Base-by-base conservation (phyloP, 2,797 vertebrate species). In the Galaxias olidus region DNA sequence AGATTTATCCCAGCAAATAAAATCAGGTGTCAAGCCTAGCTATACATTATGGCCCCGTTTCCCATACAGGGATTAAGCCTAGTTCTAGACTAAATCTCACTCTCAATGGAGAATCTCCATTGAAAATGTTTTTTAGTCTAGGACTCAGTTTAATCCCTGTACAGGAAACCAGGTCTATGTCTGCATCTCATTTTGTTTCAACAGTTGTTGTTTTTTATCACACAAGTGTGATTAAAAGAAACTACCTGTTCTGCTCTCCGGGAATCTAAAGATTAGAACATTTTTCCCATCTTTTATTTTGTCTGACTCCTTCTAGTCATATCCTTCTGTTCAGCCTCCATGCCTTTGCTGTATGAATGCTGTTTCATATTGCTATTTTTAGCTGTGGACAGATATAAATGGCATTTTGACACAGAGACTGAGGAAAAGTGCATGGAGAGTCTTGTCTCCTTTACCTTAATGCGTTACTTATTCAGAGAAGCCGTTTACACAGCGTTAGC, bases 301-400 rank as follows among this genome's bases (percentile, higher is more conserved):
- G 19, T 46, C 43, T 47, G 1, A 14, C 15, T 49, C 17, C 44
- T 4, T 59, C 17, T 1, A 59, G 14, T 68, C 9, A 18, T 17
- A 54, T 75, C 67, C 77, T 63, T 75, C 63, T 66, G 49, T 66
- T 64, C 71, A 68, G 44, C 64, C 51, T 55, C 50, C 69, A 53
- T 78, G 66, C 72, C 71, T 67, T 70, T 18, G 44, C 78, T 77
- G 59, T 84, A 70, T 63, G 76, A 87, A 85, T 79, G 85, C 76
- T 87, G 76, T 80, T 75, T 79, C 80, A 74, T 63, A 65, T 51
- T 43, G 67, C 76, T 92, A 91, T 91, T 88, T 89, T 84, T 90
- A 91, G 80, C 80, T n/a, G 10, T 49, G 73, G 61, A 79, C 75
- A 56, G 77, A 88, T 88, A 89, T 90, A 89, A 88, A 91, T 86